Conservation (phyloP, 2,888 invertebrate genomes). For the Dione vanillae region DNA sequence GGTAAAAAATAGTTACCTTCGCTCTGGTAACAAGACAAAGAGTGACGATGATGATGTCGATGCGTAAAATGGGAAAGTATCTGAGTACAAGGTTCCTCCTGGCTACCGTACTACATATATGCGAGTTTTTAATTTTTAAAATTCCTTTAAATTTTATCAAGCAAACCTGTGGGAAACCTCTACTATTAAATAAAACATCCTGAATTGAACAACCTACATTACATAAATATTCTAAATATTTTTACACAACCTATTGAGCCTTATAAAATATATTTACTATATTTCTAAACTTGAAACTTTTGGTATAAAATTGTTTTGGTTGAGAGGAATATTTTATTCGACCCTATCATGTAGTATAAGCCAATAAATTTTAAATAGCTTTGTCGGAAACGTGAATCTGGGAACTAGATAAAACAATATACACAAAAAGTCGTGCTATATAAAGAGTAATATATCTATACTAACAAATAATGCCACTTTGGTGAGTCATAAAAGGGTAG, state of each 20-base stretch:
- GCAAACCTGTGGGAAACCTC: too few relatives aligned
- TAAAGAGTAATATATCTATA: constrained; percentile 21
- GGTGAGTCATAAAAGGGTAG: constrained; percentile 38
- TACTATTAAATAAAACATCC: too few relatives aligned
- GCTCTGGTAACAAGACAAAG: too few relatives aligned
- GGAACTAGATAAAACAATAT: constrained; percentile 6
- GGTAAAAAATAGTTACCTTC: too few relatives aligned
- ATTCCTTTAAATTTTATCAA: too few relatives aligned
- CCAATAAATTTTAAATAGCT: background rate
- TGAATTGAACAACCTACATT: background rate
- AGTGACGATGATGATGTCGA: too few relatives aligned
- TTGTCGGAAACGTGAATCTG: constrained; percentile 8
- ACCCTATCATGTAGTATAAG: background rate
- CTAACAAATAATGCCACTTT: constrained; percentile 28
- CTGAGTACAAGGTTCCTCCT: too few relatives aligned
- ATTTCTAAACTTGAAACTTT: constrained; percentile 3
- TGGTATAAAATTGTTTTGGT: constrained; percentile 6
- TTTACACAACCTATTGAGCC: background rate
- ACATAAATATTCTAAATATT: background rate
- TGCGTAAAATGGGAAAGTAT: too few relatives aligned
- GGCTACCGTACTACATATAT: too few relatives aligned
- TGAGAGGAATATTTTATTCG: background rate
- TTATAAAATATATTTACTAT: constrained; percentile 6
- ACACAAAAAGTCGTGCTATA: constrained; percentile 20
- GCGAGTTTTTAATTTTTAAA: too few relatives aligned